Evolutionary conservation across 2,888 invertebrate species (phyloP).

Genomic region (Amphipoea lucens): DNA sequence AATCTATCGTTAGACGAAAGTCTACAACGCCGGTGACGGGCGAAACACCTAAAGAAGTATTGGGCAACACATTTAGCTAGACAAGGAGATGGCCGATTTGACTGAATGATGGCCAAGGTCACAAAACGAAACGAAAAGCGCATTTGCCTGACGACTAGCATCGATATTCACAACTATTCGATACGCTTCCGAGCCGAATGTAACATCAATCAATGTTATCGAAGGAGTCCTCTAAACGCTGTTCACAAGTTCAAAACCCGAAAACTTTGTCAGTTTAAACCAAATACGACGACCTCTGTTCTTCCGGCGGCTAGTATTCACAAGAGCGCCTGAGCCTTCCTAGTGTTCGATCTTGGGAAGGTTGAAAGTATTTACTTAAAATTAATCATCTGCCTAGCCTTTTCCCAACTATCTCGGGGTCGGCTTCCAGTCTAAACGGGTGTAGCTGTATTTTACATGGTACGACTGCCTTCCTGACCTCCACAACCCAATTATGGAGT

Average conservation of each 20-base stretch:
- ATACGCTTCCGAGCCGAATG: background rate
- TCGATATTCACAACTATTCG: background rate
- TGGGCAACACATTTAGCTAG: background rate
- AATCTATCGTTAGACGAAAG: background rate
- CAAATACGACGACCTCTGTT: background rate
- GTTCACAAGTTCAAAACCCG: background rate
- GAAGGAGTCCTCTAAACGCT: background rate
- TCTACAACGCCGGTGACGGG: background rate
- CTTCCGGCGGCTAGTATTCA: background rate
- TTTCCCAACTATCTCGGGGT: background rate
- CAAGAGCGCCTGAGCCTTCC: background rate
- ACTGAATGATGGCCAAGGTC: background rate
- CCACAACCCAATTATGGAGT: background rate
- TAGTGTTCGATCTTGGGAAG: background rate
- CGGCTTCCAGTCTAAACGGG: background rate
- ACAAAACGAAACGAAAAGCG: background rate
- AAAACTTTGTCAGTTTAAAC: background rate
- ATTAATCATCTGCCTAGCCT: background rate
- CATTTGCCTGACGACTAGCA: too few species aligned
- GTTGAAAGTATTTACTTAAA: background rate
- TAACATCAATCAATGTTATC: background rate
- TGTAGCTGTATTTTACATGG: background rate
- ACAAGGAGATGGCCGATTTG: background rate
- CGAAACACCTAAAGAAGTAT: background rate
- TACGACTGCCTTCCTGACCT: background rate